Conservation (phyloP, 2,888 invertebrate species). For the Agelastica alni region DNA sequence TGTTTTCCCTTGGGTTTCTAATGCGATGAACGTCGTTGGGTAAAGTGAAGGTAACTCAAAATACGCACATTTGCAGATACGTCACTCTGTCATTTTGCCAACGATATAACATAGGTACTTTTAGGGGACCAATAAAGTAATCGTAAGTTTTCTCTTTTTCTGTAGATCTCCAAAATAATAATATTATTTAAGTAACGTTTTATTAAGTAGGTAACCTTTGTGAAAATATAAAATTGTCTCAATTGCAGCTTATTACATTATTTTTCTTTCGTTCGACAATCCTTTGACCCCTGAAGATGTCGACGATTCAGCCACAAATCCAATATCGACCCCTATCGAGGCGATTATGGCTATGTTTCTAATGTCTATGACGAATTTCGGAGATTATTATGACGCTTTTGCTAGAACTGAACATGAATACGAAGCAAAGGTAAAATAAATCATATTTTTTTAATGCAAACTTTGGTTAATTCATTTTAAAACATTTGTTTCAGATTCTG, state of each 20-base stretch:
- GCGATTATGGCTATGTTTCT: slow-evolving; percentile 97
- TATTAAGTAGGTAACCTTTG: too few relatives aligned
- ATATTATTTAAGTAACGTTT: too few relatives aligned
- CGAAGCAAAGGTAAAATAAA: slow-evolving; percentile 76
- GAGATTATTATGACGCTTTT: slow-evolving; percentile 91
- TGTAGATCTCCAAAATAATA: too few relatives aligned
- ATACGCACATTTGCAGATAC: too few relatives aligned
- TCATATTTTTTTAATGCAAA: neutral
- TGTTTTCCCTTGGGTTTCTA: too few relatives aligned
- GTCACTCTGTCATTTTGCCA: too few relatives aligned
- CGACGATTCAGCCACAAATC: slow-evolving; percentile 81
- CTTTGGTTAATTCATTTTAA: neutral
- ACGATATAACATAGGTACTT: too few relatives aligned
- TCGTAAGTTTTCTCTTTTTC: neutral
- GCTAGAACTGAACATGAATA: slow-evolving; percentile 85
- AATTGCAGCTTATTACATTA: slow-evolving; percentile 82
- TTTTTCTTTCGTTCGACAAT: slow-evolving; percentile 86
- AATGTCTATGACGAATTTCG: slow-evolving; percentile 97
- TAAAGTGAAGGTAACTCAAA: too few relatives aligned
- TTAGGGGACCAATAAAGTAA: too few relatives aligned
- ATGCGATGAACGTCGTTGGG: too few relatives aligned
- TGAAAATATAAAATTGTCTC: too few relatives aligned
- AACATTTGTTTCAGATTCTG: slow-evolving; percentile 63
- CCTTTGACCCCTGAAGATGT: slow-evolving; percentile 81
- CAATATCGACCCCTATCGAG: slow-evolving; percentile 90